Conservation (phyloP, 2,113 vertebrate species). For the Labeo catla region DNA sequence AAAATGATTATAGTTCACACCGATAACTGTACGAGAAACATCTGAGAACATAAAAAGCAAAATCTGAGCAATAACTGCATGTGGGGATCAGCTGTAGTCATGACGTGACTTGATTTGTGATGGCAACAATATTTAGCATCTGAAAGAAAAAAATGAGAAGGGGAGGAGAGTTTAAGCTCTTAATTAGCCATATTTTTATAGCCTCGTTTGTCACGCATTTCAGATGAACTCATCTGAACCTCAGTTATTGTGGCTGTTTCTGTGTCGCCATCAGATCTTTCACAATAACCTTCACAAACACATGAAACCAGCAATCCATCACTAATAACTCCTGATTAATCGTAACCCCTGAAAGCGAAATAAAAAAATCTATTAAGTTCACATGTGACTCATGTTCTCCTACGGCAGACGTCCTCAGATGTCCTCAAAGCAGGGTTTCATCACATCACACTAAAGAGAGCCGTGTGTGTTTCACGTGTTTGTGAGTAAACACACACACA, state of each 20-base stretch:
- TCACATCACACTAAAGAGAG: background rate
- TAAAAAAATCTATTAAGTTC: background rate
- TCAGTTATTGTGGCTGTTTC: background rate
- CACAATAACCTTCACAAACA: too few species aligned
- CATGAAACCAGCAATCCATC: background rate
- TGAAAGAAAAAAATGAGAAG: background rate
- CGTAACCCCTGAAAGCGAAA: background rate
- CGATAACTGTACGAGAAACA: too few species aligned
- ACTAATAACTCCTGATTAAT: background rate
- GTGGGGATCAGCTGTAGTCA: background rate
- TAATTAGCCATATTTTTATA: too few species aligned
- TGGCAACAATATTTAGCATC: background rate
- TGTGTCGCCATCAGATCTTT: background rate
- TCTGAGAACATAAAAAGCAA: too few species aligned
- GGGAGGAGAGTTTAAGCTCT: background rate
- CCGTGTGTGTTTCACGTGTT: background rate
- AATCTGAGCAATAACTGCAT: too few species aligned
- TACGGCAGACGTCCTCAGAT: background rate
- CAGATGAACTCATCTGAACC: too few species aligned
- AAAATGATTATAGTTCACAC: too few species aligned
- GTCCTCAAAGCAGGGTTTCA: background rate
- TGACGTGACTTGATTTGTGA: background rate
- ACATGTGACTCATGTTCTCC: background rate
- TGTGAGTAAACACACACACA: slow-evolving; percentile 12
- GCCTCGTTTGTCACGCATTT: background rate